phyloP scores from a whole-genome alignment of 1,140 invertebrate species.

The Drosophila pachea region DNA sequence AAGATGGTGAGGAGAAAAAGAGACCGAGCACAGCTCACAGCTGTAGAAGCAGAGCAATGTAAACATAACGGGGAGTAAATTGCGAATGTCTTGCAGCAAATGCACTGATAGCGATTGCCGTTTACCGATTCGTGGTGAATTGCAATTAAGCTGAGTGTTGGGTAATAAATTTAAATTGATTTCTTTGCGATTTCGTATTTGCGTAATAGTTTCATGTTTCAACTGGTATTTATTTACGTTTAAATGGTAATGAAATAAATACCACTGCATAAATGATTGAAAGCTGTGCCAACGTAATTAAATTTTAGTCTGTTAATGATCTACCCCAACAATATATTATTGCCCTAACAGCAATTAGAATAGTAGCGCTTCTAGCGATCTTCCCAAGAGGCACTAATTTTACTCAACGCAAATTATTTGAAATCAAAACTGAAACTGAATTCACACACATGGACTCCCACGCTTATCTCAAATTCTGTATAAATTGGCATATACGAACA shows the following conservation, averaged over 20 bases:
- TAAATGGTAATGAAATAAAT: no score
- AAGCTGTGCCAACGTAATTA: background rate
- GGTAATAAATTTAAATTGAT: constrained; percentile 38
- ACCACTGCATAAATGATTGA: no score
- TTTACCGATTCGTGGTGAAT: constrained; percentile 3
- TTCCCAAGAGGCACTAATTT: constrained; percentile 3
- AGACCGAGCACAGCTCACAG: no score
- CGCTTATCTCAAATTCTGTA: constrained; percentile 12
- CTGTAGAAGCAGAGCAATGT: background rate
- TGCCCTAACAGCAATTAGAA: background rate
- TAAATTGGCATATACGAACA: background rate
- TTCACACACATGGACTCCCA: background rate
- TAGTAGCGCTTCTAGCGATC: background rate
- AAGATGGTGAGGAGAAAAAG: background rate
- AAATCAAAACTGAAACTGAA: constrained; percentile 1
- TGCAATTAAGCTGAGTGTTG: constrained; percentile 13
- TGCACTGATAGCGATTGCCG: constrained; percentile 12
- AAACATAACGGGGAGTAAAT: background rate
- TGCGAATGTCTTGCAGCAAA: background rate
- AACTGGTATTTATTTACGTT: no score
- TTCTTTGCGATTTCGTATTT: constrained; percentile 3
- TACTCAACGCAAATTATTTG: background rate
- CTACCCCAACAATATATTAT: background rate
- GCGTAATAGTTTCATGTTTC: background rate
- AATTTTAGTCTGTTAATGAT: background rate